Evolutionary conservation across 2,797 vertebrate species (phyloP).

Genomic region (Vultur gryphus): DNA sequence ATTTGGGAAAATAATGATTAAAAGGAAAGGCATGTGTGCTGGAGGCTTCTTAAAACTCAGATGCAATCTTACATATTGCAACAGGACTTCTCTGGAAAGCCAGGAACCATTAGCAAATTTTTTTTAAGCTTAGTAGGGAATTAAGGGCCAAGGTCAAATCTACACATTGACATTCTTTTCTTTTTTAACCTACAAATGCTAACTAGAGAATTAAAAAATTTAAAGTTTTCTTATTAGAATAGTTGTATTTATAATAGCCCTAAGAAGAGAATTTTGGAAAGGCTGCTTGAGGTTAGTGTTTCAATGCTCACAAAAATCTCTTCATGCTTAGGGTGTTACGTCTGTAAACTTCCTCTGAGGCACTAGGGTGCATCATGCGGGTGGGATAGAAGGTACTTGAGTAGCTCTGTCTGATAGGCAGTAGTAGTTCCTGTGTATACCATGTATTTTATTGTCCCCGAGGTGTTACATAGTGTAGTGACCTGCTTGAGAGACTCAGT

Average conservation of each 20-base stretch:
- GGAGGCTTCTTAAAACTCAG: background rate
- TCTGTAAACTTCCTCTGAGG: background rate
- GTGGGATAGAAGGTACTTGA: background rate
- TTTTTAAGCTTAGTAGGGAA: background rate
- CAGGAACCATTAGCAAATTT: background rate
- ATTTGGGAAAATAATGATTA: background rate
- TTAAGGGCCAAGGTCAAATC: background rate
- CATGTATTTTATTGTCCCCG: fast-evolving
- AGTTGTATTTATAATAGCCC: background rate
- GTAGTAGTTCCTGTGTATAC: background rate
- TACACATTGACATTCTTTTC: background rate
- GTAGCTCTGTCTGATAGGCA: background rate
- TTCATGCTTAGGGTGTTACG: fast-evolving
- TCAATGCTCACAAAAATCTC: background rate
- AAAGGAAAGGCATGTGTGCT: background rate
- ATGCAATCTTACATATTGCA: background rate
- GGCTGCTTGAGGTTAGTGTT: background rate
- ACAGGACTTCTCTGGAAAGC: background rate
- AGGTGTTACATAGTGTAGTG: background rate
- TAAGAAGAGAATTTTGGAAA: background rate
- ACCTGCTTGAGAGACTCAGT: background rate
- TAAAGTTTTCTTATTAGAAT: background rate
- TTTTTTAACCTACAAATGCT: background rate
- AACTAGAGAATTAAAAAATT: background rate
- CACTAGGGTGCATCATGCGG: fast-evolving